Evolutionary conservation across 2,888 invertebrate species (phyloP), one percentile per base, ranked within the genome.

Genomic region (Chrysopilus asiliformis): DNA sequence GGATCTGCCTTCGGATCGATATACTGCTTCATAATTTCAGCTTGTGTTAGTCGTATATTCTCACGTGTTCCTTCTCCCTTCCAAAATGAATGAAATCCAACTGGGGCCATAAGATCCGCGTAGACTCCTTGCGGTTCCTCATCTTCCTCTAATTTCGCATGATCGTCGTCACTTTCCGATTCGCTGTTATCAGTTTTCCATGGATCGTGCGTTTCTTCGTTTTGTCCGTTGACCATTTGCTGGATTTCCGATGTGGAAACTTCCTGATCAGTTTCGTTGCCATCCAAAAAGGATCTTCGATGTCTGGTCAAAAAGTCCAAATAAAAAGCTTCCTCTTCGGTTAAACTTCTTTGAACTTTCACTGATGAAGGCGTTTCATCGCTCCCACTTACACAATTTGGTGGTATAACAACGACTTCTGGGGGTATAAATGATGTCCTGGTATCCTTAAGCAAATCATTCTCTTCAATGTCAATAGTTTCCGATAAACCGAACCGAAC

Each of bases 1-100:
- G 87, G 86, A 53, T 84, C 74, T 1, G 71, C 71, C 17, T 65
- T 66, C 2, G 57, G 60, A 49, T 87, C 80, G 81, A 87, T 85
- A 49, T 79, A 81, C 38, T 73, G 74, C 45, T 67, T 67, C 84
- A 85, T 85, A 42, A 79, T 74, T 40, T 67, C 68, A 2, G 77
- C 74, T 64, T 79, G 79, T 2, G 71, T 70, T 19, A 53, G 57
- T 43, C 76, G 67, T 37, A 79, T 75, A 6, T 66, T 70, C 5
- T 70, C 58, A 39, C 51, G 59, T 10, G 43, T 41, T 10, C 69
- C 72, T 53, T 71, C 68, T 3, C 68, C 69, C 50, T 71, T 71
- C 73, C 72, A 74, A 52, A 73, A 73, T 2, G 70, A 65, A 43
- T 69, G 68, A 27, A 38, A 39, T 8, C 31, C 34, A 15, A 37